Evolutionary conservation across 2,797 vertebrate species (phyloP).

Genomic region (Phataginus tricuspis): DNA sequence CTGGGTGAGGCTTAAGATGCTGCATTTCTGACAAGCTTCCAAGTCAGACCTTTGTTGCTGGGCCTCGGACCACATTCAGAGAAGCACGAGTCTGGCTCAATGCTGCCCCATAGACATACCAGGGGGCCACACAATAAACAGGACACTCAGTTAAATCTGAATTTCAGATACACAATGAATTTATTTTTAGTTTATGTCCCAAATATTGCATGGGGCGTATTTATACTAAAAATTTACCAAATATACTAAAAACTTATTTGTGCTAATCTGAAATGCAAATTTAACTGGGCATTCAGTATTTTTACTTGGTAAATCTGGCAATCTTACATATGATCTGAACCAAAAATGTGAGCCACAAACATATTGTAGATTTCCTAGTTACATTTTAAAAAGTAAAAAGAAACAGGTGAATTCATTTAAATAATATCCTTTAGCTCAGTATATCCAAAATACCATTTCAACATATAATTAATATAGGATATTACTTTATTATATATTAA

Average conservation of each 20-base stretch:
- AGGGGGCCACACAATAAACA: not conserved
- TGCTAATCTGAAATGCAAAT: not conserved
- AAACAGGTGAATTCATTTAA: not conserved
- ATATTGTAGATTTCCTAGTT: not conserved
- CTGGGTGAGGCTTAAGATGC: not conserved
- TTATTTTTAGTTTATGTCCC: not conserved
- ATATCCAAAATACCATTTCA: slow-evolving; percentile 11
- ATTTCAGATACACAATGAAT: not conserved
- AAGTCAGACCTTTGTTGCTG: not conserved
- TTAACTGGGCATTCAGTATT: not conserved
- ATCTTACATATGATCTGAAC: not conserved
- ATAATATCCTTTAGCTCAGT: not conserved
- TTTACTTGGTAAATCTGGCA: slow-evolving; percentile 4
- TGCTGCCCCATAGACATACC: not conserved
- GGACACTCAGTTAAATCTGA: not conserved
- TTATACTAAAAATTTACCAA: not conserved
- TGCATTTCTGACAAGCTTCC: not conserved
- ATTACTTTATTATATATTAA: too few species aligned
- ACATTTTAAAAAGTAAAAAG: slow-evolving; percentile 53
- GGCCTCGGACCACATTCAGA: not conserved
- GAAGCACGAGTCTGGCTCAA: not conserved
- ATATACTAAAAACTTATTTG: not conserved
- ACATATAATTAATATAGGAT: not conserved
- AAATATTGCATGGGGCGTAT: not conserved
- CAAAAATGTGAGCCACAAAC: not conserved